Conservation (phyloP, 2,797 vertebrate genomes). For the Dryobates pubescens region DNA sequence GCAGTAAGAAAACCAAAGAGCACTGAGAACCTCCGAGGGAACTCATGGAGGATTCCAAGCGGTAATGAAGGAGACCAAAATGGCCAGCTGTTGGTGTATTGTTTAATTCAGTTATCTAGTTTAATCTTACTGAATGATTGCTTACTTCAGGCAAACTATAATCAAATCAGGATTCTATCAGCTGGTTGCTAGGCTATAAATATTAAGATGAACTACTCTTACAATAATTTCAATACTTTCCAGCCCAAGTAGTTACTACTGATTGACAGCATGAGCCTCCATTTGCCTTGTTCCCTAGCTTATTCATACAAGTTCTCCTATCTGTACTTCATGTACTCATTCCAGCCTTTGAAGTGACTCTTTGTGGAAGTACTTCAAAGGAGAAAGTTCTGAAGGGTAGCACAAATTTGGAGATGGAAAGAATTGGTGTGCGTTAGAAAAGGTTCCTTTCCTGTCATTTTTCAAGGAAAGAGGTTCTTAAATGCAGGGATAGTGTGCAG, state of each 20-base stretch:
- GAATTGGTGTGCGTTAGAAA: neutral
- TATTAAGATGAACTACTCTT: neutral
- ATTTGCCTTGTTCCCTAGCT: neutral
- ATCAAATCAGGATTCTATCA: neutral
- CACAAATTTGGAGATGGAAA: neutral
- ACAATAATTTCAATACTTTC: neutral
- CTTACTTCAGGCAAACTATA: neutral
- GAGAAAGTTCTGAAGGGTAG: neutral
- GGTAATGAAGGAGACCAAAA: neutral
- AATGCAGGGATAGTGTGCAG: neutral
- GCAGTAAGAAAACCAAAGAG: conserved; percentile 3
- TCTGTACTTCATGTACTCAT: neutral
- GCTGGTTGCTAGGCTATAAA: neutral
- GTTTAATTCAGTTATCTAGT: neutral
- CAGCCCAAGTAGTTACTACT: neutral
- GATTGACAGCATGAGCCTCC: neutral
- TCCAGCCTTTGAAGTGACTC: neutral
- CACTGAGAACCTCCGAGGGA: neutral
- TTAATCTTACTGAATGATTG: conserved; percentile 3
- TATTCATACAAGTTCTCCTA: neutral
- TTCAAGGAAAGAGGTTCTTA: neutral
- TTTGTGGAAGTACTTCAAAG: neutral
- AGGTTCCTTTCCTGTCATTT: neutral
- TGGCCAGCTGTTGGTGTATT: neutral
- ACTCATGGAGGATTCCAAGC: neutral